These are phyloP conservation scores for Catocala nupta DNA, from an alignment of 2,888 invertebrate species.

Conservation along the genomic window DNA sequence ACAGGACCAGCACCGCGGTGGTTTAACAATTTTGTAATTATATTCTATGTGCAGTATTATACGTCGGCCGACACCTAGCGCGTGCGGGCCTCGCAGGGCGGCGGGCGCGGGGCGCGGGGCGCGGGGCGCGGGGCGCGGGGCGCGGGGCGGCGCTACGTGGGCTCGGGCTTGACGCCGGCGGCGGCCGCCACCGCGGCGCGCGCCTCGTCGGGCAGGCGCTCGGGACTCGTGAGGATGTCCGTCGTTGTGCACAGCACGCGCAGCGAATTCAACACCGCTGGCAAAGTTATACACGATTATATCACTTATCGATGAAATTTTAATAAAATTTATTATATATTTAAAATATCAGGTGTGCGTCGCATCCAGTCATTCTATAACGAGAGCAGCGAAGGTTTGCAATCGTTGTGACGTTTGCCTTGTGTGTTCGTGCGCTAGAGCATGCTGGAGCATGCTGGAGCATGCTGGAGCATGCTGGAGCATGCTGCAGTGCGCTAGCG, in stretches of 20 bases:
- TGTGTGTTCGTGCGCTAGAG: too few species aligned
- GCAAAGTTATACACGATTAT: constrained; percentile 53
- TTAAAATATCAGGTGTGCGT: too few species aligned
- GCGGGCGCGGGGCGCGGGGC: constrained; percentile 3
- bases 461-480: too few species aligned
- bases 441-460: too few species aligned
- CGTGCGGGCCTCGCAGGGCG: constrained; percentile 12
- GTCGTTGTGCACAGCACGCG: constrained; percentile 96
- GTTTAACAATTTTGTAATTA: constrained; percentile 3
- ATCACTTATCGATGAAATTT: too few species aligned
- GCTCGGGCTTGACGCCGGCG: constrained; percentile 78
- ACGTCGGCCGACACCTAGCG: neutral
- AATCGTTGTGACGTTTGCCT: too few species aligned
- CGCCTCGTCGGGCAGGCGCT: constrained; percentile 96
- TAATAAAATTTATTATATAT: too few species aligned
- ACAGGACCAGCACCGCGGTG: constrained; percentile 14
- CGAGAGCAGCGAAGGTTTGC: too few species aligned
- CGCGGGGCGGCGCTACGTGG: constrained; percentile 61
- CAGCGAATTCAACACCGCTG: constrained; percentile 97
- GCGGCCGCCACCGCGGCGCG: constrained; percentile 89
- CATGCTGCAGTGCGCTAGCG: too few species aligned
- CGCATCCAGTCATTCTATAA: too few species aligned
- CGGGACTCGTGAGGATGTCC: constrained; percentile 96
- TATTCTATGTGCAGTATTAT: constrained; percentile 1
- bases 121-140: constrained; percentile 24